Base-by-base conservation (phyloP, 2,113 vertebrate species). In the Numenius arquata region DNA sequence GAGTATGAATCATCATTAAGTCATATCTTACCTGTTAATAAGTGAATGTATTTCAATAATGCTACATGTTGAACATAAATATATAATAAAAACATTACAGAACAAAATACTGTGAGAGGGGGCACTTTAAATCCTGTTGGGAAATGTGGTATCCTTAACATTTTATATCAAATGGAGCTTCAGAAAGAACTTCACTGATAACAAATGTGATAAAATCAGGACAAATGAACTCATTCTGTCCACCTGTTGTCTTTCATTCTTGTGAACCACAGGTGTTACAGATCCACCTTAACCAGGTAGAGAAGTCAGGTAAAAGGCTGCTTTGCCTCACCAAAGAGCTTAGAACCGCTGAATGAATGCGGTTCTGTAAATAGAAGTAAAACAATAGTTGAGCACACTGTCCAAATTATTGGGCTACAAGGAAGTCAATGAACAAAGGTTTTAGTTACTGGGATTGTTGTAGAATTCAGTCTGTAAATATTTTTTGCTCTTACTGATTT, bases 41-140 rank as follows among this genome's bases (percentile, higher is more conserved):
- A 74, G 8, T 12, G 4, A 81, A 18, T 26, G n/a, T 50, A 41
- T 62, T 25, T 36, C 32, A 61, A 61, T 65, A n/a, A 29, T 63
- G 27, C 5, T 45, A 4, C 32, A 6, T 20, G 8, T 66, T 55
- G 26, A 67, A 27, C 5, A 8, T 36, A 5, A 0, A 3, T 59
- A 2, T 14, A 14, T 48, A 53, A 65, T 53, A 32, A 83, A 88
- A 59, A 34, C 3, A 5, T 29, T 41, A 27, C 30, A 70, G 15
- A 75, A 45, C 6, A 34, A 75, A 76, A 41, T 43, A 29, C 2
- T 38, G 50, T 7, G 5, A 11, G 20, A 43, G 34, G 7, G 21
- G 17, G 7, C 21, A 29, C 34, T 65, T n/a, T 4, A 59, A 50
- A 47, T 78, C 36, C 8, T 22, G 6, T 23, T 38, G n/a, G 27